Base-by-base conservation (phyloP, 2,888 invertebrate genomes). In the Sthenelais limicola region DNA sequence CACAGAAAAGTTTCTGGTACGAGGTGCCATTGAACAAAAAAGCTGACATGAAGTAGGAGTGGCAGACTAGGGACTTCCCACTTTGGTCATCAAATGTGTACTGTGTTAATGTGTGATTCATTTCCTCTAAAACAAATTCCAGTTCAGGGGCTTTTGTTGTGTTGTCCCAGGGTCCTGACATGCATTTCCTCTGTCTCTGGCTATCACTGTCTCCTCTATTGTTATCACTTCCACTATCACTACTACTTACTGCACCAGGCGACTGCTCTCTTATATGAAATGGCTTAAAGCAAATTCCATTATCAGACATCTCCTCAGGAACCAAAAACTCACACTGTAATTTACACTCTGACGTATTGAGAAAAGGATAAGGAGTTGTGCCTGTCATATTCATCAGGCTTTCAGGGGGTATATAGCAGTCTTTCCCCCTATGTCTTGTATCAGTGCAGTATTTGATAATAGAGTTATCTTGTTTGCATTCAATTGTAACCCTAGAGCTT, bases 21-120 rank as follows among this genome's bases (percentile, higher is more conserved):
- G 52, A 30, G 7, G 70, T 52, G 2, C 54, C 54, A 21, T 54
- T 70, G 21, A 33, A 54, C 21, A 54, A 35, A n/a, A 70, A 54
- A 28, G 52, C 54, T 38, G 70, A 35, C 54, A 70, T 52, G 43
- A 43, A 32, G 54, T 70, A 70, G 26, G 51, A 70, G 43, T 70
- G 52, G 54, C 70, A 70, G 12, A 70, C 54, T 9, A 18, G 15
- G 15, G 68, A 52, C 26, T 68, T 33, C 1, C 70, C 70, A 3
- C 26, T 70, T 18, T 38, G 54, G 12, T 70, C 43, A 12, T 43
- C 54, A 43, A 70, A 38, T 2, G 33, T 52, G 56, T 70, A 54
- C 28, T 54, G 52, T 38, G 43, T 70, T 5, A 54, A 43, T 18
- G 70, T 38, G 35, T 52, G 70, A 43, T 52, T 54, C n/a, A 54